A percentile compares a stretch with the other conserved stretches of the same genome.
These are phyloP conservation scores for Vanessa atalanta DNA, from an alignment of 1,140 invertebrate genomes.

Conservation along the genomic window DNA sequence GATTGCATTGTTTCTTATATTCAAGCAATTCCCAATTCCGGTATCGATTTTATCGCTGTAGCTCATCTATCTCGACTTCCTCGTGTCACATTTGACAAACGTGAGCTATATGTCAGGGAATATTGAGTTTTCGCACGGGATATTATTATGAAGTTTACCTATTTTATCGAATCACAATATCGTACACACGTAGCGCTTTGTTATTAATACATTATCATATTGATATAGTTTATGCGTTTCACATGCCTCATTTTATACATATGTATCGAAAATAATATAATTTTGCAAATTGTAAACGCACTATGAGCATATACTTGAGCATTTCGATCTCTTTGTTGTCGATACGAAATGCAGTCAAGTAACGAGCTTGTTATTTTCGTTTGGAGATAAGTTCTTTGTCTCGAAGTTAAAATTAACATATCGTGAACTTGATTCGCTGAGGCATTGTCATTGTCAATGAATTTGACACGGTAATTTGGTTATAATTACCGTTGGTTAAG, in stretches of 20 bases:
- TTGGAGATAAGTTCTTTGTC: conserved; percentile 5
- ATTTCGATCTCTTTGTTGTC: conserved; percentile 1
- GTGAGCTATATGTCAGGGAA: conserved; percentile 26
- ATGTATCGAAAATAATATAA: not conserved
- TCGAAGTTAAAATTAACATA: conserved; percentile 21
- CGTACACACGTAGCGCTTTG: not conserved
- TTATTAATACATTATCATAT: conserved; percentile 10
- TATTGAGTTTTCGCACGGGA: conserved; percentile 42
- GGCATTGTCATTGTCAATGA: not conserved
- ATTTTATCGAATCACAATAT: conserved; percentile 10
- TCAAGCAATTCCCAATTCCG: conserved; percentile 41
- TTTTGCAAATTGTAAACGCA: not conserved
- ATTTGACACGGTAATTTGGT: not conserved
- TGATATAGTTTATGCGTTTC: not conserved
- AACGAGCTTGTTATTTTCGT: conserved; percentile 12
- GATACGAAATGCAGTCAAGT: not conserved
- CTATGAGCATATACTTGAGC: not conserved
- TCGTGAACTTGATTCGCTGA: not conserved
- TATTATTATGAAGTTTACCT: not conserved
- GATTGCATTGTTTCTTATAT: conserved; percentile 52
- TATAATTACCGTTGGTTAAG: not conserved
- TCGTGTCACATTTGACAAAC: conserved; percentile 43
- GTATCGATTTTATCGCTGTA: conserved; percentile 46
- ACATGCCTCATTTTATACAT: too few species aligned
- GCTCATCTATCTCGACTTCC: conserved; percentile 48